These are phyloP conservation scores for Meloidogyne hapla DNA, from an alignment of 1,140 invertebrate genomes.

Conservation along the genomic window DNA sequence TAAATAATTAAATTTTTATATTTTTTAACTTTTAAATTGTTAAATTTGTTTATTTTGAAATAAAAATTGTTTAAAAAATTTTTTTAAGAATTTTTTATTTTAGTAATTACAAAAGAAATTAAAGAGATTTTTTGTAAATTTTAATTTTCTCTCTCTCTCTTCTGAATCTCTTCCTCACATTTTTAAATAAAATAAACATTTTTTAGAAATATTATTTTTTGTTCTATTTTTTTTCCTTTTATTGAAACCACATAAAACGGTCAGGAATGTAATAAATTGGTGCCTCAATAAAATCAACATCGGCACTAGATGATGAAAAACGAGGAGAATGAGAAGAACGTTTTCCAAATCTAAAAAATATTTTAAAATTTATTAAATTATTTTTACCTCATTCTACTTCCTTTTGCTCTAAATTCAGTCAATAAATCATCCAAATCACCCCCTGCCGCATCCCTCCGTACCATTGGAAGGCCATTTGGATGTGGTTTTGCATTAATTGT, in stretches of 20 bases:
- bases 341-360: not conserved
- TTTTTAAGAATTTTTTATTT: no score
- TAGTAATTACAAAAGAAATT: no score
- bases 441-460: slow-evolving; percentile 6
- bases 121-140: no score
- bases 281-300: not conserved
- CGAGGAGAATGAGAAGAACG: not conserved
- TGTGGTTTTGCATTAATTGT: slow-evolving; percentile 1
- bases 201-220: not conserved
- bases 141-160: not conserved
- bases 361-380: not conserved
- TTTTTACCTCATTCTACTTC: slow-evolving; percentile 29
- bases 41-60: not conserved
- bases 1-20: not conserved
- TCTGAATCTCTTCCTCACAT: not conserved
- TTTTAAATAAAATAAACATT: not conserved
- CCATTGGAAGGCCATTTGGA: slow-evolving; percentile 7
- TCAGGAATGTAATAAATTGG: slow-evolving; percentile 5
- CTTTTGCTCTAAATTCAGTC: slow-evolving; percentile 24
- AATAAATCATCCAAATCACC: slow-evolving; percentile 20
- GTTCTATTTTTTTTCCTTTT: not conserved
- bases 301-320: not conserved
- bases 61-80: no score
- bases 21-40: not conserved
- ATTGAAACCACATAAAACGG: slow-evolving; percentile 3